Percentiles rank a stretch among this genome's conserved stretches.
These are phyloP conservation scores for Fulmarus glacialis DNA, from an alignment of 2,113 vertebrate species.

Conservation along the genomic window DNA sequence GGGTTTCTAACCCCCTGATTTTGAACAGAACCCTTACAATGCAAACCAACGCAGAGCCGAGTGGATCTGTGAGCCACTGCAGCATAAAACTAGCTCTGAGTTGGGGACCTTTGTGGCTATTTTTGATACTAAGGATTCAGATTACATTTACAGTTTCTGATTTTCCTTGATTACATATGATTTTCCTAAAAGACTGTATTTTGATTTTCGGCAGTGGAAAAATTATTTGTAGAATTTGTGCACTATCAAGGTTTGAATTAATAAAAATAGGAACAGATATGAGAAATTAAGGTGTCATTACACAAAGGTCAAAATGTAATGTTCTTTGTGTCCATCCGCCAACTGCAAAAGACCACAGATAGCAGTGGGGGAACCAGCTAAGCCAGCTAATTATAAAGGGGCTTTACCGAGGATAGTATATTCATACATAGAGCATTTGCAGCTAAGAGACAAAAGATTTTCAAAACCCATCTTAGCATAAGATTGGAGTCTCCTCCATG, in stretches of 20 bases:
- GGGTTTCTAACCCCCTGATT: not conserved
- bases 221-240: not conserved
- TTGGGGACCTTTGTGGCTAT: not conserved
- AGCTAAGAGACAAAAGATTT: not conserved
- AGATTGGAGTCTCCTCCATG: not conserved
- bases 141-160: not conserved
- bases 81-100: not conserved
- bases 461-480: not conserved
- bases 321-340: not conserved
- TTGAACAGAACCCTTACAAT: not conserved
- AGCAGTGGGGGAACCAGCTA: not conserved
- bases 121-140: not conserved
- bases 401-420: not conserved
- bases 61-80: not conserved
- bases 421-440: not conserved
- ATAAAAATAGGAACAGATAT: not conserved
- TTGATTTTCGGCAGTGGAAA: not conserved
- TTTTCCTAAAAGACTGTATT: not conserved
- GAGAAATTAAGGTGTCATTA: not conserved
- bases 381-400: not conserved
- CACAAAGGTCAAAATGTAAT: not conserved
- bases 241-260: not conserved
- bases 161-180: not conserved
- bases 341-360: not conserved
- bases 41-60: not conserved